Base-by-base conservation (phyloP, 2,888 invertebrate species). In the Macropis europaea region DNA sequence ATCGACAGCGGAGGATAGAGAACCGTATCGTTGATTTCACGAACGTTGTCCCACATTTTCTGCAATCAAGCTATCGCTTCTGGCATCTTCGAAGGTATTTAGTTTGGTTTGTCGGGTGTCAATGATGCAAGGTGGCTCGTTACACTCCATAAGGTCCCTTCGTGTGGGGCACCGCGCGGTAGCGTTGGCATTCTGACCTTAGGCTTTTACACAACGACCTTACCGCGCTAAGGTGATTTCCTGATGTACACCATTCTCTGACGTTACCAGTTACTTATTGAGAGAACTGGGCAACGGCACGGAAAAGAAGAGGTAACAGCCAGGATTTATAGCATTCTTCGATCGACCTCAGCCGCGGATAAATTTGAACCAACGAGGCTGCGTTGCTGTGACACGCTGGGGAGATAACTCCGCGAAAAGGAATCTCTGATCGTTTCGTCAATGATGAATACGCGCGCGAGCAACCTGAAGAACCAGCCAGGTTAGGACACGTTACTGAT, bases 211-310 rank as follows among this genome's bases (percentile, higher is more conserved):
- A 67, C 67, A 53, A 71, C 71, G 78, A 80, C 76, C 79, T 79
- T 67, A 68, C 71, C 75, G 76, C 47, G 67, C 57, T 45, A 66
- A 76, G 81, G 77, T 79, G 79, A 81, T 82, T 81, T 82, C 76
- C 81, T 77, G 79, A 76, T 77, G 76, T 64, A 71, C 73, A 62
- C 47, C 67, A 61, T 26, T 60, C 64, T 32, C 48, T 30, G 72
- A 71, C 62, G 34, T 69, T 67, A 50, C 61, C 76, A 38, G 67
- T 75, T 76, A 72, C 72, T 74, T 75, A 66, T 75, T 62, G 75
- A 72, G 75, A 75, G 72, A 64, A 69, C 56, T 62, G 42, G 53
- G 56, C 56, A 66, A 60, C 50, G 26, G 11, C n/a, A 48, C 53
- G 52, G 38, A 28, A 30, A 56, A 57, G 59, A 60, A 57, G 70